Conservation (phyloP, 2,797 vertebrate genomes). For the Megaceryle alcyon region DNA sequence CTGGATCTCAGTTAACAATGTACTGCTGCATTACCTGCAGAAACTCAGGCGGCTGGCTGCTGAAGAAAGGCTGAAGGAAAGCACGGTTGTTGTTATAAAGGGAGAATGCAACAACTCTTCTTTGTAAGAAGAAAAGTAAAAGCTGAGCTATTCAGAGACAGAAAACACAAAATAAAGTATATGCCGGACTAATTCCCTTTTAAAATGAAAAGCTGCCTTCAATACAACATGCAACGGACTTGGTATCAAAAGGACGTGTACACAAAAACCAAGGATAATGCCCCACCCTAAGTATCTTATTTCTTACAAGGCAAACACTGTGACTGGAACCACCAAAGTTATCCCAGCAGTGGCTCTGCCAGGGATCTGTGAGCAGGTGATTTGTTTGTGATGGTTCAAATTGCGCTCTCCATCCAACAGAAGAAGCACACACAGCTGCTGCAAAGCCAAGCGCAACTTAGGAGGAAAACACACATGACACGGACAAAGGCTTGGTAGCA, state of each 20-base stretch:
- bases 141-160: background rate
- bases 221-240: background rate
- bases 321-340: background rate
- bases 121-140: background rate
- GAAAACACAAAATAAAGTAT: background rate
- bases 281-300: background rate
- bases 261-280: background rate
- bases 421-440: rapidly evolving
- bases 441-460: background rate
- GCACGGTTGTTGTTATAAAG: background rate
- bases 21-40: background rate
- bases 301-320: background rate
- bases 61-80: background rate
- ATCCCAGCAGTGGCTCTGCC: background rate
- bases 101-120: background rate
- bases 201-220: background rate
- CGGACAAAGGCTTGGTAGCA: background rate
- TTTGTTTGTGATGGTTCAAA: background rate
- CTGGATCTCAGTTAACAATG: background rate
- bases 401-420: rapidly evolving
- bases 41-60: background rate
- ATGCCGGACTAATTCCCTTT: background rate
- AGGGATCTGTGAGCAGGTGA: rapidly evolving
- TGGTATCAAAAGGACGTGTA: background rate
- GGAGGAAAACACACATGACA: background rate